Conservation (phyloP, 2,113 vertebrate species). For the Coreoperca whiteheadi region DNA sequence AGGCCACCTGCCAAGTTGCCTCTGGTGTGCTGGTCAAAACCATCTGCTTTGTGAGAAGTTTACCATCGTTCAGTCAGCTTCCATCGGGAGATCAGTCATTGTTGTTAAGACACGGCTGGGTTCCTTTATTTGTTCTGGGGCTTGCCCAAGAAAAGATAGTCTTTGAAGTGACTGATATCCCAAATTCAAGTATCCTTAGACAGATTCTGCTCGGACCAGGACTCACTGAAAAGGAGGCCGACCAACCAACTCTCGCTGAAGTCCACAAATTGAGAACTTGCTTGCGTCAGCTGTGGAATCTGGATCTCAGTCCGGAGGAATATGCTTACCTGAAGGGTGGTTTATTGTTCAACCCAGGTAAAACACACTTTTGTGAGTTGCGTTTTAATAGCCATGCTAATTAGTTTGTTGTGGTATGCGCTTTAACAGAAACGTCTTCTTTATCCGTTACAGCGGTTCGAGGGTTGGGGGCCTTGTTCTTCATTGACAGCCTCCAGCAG, state of each 20-base stretch:
- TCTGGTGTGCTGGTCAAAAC: slow-evolving; percentile 86
- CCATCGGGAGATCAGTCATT: slow-evolving; percentile 77
- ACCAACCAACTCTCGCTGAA: slow-evolving; percentile 72
- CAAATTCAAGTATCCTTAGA: slow-evolving; percentile 86
- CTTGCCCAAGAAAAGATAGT: slow-evolving; percentile 87
- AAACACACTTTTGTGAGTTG: slow-evolving; percentile 25
- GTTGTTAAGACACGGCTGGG: slow-evolving; percentile 85
- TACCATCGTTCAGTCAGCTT: slow-evolving; percentile 86
- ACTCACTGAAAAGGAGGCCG: background rate
- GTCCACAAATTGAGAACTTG: slow-evolving; percentile 85
- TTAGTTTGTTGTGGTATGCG: background rate
- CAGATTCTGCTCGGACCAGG: slow-evolving; percentile 84
- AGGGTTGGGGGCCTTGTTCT: slow-evolving; percentile 70
- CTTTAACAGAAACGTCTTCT: background rate
- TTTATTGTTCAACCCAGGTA: slow-evolving; percentile 89
- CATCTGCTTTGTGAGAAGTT: slow-evolving; percentile 85
- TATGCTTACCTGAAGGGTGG: slow-evolving; percentile 88
- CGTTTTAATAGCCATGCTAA: background rate
- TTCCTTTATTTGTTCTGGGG: slow-evolving; percentile 88
- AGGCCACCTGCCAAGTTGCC: slow-evolving; percentile 82
- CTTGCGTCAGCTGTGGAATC: slow-evolving; percentile 84
- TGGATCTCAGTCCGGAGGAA: slow-evolving; percentile 87
- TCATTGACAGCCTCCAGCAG: slow-evolving; percentile 83
- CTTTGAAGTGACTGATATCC: slow-evolving; percentile 86
- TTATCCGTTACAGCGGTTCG: slow-evolving; percentile 73